These are phyloP conservation scores for Tenthredo mesomela DNA, from an alignment of 2,888 invertebrate genomes.

Conservation along the genomic window DNA sequence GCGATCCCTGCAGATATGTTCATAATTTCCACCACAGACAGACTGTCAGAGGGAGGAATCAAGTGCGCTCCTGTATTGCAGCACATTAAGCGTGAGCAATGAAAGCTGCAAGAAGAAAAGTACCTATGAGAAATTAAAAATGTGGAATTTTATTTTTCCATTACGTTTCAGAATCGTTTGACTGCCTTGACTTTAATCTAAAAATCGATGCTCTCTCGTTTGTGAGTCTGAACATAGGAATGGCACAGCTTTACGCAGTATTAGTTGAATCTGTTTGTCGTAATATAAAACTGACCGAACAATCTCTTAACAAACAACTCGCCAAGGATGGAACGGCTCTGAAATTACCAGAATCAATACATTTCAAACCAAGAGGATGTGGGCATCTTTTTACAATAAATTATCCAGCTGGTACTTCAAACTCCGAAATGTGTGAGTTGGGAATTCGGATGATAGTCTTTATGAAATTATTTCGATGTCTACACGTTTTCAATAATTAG, in stretches of 20 bases:
- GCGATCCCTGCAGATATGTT: constrained; percentile 82
- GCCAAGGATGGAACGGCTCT: constrained; percentile 78
- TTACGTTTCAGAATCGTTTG: constrained; percentile 71
- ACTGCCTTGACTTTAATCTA: constrained; percentile 82
- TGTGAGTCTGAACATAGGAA: constrained; percentile 83
- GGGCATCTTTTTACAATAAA: constrained; percentile 89
- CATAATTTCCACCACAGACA: constrained; percentile 82
- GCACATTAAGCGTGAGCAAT: constrained; percentile 83
- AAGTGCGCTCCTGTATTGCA: constrained; percentile 81
- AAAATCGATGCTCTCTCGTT: constrained; percentile 87
- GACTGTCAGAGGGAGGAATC: constrained; percentile 77
- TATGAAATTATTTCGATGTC: background rate
- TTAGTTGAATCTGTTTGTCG: constrained; percentile 88
- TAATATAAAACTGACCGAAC: constrained; percentile 84
- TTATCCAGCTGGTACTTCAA: constrained; percentile 84
- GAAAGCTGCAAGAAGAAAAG: constrained; percentile 27
- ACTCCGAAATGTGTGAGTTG: constrained; percentile 84
- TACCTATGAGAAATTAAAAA: constrained; percentile 44
- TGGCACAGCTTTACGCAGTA: constrained; percentile 85
- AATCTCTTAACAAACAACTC: constrained; percentile 82
- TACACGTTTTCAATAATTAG: background rate
- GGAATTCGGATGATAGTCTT: constrained; percentile 2
- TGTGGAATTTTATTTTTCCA: constrained; percentile 64
- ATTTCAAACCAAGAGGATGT: constrained; percentile 86
- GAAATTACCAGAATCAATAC: constrained; percentile 85